phyloP scores from a whole-genome alignment of 2,113 vertebrate genomes.

The Cyprinodon tularosa region DNA sequence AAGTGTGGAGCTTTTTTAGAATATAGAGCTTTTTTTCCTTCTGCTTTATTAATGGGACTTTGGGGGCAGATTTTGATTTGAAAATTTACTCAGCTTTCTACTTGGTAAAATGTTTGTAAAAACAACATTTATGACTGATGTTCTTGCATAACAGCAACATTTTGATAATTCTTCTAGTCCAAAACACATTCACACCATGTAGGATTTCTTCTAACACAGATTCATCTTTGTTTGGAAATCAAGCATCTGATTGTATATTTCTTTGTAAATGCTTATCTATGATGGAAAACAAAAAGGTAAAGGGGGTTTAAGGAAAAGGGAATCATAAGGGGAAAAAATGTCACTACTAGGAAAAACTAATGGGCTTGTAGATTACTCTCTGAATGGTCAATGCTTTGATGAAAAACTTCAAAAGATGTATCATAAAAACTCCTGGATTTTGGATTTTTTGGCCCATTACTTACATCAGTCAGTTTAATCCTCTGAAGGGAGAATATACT shows the following conservation, averaged over 20 bases:
- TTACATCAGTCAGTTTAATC: not conserved
- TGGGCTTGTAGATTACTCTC: not conserved
- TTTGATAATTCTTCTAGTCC: not conserved
- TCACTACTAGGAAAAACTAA: not conserved
- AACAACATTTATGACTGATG: not conserved
- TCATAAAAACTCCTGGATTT: not conserved
- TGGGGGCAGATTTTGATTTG: not conserved
- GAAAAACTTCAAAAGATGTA: not conserved
- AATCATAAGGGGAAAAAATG: not conserved
- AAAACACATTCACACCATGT: not conserved
- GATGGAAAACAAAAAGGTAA: not conserved
- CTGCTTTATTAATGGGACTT: not conserved
- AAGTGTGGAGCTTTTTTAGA: not conserved
- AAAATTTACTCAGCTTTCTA: too few relatives aligned
- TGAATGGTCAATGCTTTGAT: not conserved
- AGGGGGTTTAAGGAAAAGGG: not conserved
- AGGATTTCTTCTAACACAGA: not conserved
- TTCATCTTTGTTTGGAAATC: not conserved
- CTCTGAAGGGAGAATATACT: not conserved
- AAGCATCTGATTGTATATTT: not conserved
- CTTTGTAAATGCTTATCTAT: not conserved
- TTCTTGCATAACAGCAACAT: not conserved
- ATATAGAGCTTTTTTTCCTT: not conserved
- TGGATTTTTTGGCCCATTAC: not conserved
- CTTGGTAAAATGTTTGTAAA: not conserved